A percentile compares a stretch with the other conserved stretches of the same genome.
Conservation (phyloP, 2,888 invertebrate genomes). For the Tipula lateralis region DNA sequence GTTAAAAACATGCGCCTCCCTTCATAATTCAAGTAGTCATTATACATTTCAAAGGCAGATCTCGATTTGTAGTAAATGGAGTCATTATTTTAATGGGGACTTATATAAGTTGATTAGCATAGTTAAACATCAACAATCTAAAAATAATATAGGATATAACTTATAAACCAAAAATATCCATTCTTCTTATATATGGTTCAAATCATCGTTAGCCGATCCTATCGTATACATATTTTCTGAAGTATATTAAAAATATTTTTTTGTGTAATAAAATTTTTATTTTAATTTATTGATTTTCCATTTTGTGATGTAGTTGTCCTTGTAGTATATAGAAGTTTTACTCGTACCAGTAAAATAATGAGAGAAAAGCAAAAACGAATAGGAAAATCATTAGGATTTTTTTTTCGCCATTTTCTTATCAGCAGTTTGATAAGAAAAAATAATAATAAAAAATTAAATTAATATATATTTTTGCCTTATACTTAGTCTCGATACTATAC, state of each 20-base stretch:
- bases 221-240: too few species aligned
- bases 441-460: neutral
- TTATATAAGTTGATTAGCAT: too few species aligned
- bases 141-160: too few species aligned
- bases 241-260: neutral
- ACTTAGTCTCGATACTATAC: neutral
- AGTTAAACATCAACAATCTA: too few species aligned
- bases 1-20: too few species aligned
- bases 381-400: neutral
- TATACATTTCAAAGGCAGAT: too few species aligned
- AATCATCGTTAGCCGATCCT: too few species aligned
- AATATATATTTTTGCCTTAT: neutral
- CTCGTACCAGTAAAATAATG: neutral
- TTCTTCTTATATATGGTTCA: too few species aligned
- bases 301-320: neutral
- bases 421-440: neutral
- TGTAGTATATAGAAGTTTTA: neutral
- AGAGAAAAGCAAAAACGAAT: neutral
- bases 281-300: conserved; percentile 9
- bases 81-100: too few species aligned
- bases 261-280: neutral
- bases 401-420: neutral
- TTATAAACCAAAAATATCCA: too few species aligned
- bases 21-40: too few species aligned
- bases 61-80: too few species aligned